phyloP scores from a whole-genome alignment of 2,113 vertebrate genomes.

The Amblyopsis rosae region DNA sequence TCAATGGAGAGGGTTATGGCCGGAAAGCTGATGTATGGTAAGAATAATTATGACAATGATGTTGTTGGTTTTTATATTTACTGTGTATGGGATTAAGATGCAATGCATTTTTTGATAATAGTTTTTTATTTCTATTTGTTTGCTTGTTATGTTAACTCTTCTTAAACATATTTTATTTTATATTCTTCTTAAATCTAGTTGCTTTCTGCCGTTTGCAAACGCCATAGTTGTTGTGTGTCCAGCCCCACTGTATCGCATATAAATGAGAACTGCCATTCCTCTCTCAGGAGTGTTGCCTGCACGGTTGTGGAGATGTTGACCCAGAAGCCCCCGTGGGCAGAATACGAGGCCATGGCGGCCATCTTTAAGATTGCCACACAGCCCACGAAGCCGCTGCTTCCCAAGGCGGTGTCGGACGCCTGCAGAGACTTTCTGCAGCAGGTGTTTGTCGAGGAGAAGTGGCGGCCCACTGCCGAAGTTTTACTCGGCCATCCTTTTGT shows the following conservation, averaged over 20 bases:
- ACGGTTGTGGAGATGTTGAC: slow-evolving; percentile 93
- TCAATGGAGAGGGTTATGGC: slow-evolving; percentile 91
- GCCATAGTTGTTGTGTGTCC: no score
- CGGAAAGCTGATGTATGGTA: slow-evolving; percentile 94
- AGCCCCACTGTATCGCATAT: no score
- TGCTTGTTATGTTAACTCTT: no score
- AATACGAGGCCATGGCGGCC: slow-evolving; percentile 91
- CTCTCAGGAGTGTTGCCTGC: slow-evolving; percentile 86
- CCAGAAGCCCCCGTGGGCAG: slow-evolving; percentile 90
- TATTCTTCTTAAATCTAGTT: no score
- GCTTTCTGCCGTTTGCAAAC: no score
- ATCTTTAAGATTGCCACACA: slow-evolving; percentile 94
- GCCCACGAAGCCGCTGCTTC: slow-evolving; percentile 87
- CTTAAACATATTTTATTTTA: no score
- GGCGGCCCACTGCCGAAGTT: slow-evolving; percentile 84
- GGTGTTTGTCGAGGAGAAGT: slow-evolving; percentile 91
- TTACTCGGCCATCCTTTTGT: slow-evolving; percentile 86
- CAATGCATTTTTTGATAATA: no score
- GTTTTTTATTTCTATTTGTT: no score
- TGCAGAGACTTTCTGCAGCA: slow-evolving; percentile 87
- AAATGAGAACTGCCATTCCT: slow-evolving; percentile 1
- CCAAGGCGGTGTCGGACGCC: slow-evolving; percentile 80
- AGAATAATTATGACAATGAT: slow-evolving; percentile 33
- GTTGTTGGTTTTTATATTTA: slow-evolving; percentile 1
- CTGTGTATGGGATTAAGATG: no score